These are phyloP conservation scores for Elgonia sp. DNA, from an alignment of 2,888 invertebrate species.

Conservation along the genomic window DNA sequence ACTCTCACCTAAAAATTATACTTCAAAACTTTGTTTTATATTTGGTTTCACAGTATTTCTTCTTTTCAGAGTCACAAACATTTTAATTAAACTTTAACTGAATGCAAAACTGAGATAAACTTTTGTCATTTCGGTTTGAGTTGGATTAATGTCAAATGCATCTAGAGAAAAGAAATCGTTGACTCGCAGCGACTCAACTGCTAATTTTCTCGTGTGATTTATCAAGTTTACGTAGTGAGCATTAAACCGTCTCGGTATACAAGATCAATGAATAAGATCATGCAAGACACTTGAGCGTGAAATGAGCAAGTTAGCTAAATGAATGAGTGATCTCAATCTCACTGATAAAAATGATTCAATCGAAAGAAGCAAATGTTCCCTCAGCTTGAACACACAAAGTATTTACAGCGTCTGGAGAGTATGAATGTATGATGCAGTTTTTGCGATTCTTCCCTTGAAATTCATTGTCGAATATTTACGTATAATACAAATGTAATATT, in stretches of 20 bases:
- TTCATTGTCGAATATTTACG: constrained; percentile 60
- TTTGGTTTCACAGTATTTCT: too few species aligned
- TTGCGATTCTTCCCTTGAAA: constrained; percentile 37
- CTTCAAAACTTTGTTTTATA: too few species aligned
- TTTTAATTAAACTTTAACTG: too few species aligned
- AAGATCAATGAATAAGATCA: too few species aligned
- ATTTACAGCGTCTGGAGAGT: constrained; percentile 57
- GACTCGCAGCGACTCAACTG: constrained; percentile 17
- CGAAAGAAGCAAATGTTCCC: constrained; percentile 40
- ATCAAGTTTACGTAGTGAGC: not conserved
- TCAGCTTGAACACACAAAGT: constrained; percentile 36
- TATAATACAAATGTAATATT: constrained; percentile 68
- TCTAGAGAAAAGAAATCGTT: too few species aligned
- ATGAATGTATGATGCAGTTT: constrained; percentile 42
- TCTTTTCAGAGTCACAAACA: too few species aligned
- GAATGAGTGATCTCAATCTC: not conserved
- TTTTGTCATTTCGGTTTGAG: too few species aligned
- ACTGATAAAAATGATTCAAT: constrained; percentile 42
- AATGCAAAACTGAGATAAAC: too few species aligned
- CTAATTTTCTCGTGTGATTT: not conserved
- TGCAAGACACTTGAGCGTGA: constrained; percentile 24
- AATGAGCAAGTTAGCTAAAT: constrained; percentile 25
- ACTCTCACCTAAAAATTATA: too few species aligned
- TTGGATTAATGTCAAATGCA: too few species aligned
- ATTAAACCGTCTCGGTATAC: too few species aligned